phyloP scores from a whole-genome alignment of 2,888 invertebrate species.

The Leptogaster cylindrica region DNA sequence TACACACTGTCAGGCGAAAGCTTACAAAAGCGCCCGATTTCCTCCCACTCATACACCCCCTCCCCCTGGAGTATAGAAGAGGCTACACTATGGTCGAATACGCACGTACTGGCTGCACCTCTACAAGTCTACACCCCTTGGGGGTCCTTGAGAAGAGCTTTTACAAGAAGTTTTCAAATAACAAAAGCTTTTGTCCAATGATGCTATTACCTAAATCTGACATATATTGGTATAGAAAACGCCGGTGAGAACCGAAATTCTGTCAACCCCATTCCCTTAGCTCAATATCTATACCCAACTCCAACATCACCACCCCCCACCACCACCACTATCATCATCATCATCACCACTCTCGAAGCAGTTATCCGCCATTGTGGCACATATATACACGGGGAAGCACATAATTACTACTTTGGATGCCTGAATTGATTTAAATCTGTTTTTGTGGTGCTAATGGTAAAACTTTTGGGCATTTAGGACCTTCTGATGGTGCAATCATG shows the following conservation, averaged over 20 bases:
- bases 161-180: slow-evolving; percentile 14
- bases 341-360: background rate
- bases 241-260: background rate
- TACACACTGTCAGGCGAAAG: slow-evolving; percentile 41
- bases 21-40: slow-evolving; percentile 31
- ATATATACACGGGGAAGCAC: slow-evolving; percentile 23
- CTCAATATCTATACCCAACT: background rate
- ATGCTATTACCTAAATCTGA: background rate
- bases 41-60: slow-evolving; percentile 15
- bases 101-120: slow-evolving; percentile 9
- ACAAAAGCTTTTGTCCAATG: slow-evolving; percentile 37
- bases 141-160: slow-evolving; percentile 28
- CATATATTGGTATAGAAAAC: background rate
- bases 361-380: slow-evolving; percentile 32
- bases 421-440: slow-evolving; percentile 49
- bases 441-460: slow-evolving; percentile 48
- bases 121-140: slow-evolving; percentile 3
- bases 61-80: slow-evolving; percentile 3
- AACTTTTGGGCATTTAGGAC: slow-evolving; percentile 45
- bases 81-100: background rate
- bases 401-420: slow-evolving; percentile 48
- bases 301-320: background rate
- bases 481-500: slow-evolving; percentile 46
- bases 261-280: background rate
- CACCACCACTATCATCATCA: background rate